Percentiles rank a stretch among this genome's conserved stretches.
Evolutionary conservation across 2,113 vertebrate genomes (phyloP).

Genomic region (Struthio camelus): DNA sequence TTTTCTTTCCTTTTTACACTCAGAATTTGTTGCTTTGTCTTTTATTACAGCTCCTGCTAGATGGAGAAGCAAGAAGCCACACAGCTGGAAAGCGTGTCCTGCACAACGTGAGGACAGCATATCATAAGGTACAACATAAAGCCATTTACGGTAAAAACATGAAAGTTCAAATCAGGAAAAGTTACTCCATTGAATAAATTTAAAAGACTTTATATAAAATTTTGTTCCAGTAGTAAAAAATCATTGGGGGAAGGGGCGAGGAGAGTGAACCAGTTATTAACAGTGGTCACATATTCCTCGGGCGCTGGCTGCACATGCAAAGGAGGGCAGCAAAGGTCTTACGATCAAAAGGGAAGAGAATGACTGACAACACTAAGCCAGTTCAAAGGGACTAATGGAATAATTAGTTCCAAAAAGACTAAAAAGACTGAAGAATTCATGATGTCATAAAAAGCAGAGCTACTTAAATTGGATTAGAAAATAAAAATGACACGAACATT

Average conservation of each 20-base stretch:
- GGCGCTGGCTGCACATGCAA: slow-evolving; percentile 55
- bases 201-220: neutral
- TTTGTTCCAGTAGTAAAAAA: neutral
- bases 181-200: neutral
- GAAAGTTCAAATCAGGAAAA: rapidly evolving
- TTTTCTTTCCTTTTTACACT: neutral
- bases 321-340: slow-evolving; percentile 76
- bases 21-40: neutral
- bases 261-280: neutral
- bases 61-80: neutral
- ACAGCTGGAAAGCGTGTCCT: neutral
- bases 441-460: slow-evolving; percentile 85
- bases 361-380: slow-evolving; percentile 76
- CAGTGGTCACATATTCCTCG: slow-evolving; percentile 16
- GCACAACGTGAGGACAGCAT: neutral
- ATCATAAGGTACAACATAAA: rapidly evolving
- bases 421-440: slow-evolving; percentile 85
- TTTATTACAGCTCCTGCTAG: neutral
- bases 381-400: slow-evolving; percentile 78
- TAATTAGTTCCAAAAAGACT: slow-evolving; percentile 85
- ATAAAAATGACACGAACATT: slow-evolving; percentile 87
- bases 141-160: neutral
- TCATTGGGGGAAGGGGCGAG: neutral
- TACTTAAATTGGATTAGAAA: slow-evolving; percentile 85
- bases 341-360: slow-evolving; percentile 68